Evolutionary conservation across 1,140 invertebrate species (phyloP), one percentile per base, ranked within the genome.

Genomic region (Dufourea novaeangliae): DNA sequence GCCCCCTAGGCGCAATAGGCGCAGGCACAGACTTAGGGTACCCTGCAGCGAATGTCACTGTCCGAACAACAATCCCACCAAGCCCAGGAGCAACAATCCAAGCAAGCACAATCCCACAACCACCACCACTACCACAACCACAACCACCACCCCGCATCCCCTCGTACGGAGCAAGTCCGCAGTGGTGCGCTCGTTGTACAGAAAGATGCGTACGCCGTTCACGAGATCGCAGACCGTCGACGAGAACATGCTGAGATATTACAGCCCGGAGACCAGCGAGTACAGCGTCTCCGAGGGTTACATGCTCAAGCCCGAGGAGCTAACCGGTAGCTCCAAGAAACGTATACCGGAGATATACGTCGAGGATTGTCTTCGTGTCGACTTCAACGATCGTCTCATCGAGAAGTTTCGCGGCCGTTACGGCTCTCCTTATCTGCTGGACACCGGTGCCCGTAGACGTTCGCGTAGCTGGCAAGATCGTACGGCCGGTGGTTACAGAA

Each of bases 131-230:
- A n/a, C n/a, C n/a, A n/a, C n/a, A n/a, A n/a, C n/a, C n/a, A n/a
- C n/a, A n/a, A n/a, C n/a, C n/a, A n/a, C n/a, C n/a, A 80, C 86
- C 82, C 83, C 88, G 80, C 89, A 92, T 87, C 90, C 91, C 85
- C 89, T 93, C 90, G 91, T 93, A 92, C 91, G 92, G 90, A 93
- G 92, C 92, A 93, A 93, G 90, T 93, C 91, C 91, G 92, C 91
- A 92, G 92, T 93, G 82, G 90, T 93, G 79, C 91, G 91, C 88
- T 92, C 91, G 87, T 90, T 92, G 86, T 92, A 92, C 86, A 91
- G 87, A 88, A 93, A 91, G 87, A 91, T 92, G 87, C 89, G 89
- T 86, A 90, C 90, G 75, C 91, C 91, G 56, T 91, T 92, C 86
- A 90, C 89, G 85, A 91, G 90, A 77, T 93, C 91, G 79, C 91